A percentile compares a stretch with the other conserved stretches of the same genome.
Conservation (phyloP, 1,140 invertebrate genomes). For the Oncopeltus fasciatus region DNA sequence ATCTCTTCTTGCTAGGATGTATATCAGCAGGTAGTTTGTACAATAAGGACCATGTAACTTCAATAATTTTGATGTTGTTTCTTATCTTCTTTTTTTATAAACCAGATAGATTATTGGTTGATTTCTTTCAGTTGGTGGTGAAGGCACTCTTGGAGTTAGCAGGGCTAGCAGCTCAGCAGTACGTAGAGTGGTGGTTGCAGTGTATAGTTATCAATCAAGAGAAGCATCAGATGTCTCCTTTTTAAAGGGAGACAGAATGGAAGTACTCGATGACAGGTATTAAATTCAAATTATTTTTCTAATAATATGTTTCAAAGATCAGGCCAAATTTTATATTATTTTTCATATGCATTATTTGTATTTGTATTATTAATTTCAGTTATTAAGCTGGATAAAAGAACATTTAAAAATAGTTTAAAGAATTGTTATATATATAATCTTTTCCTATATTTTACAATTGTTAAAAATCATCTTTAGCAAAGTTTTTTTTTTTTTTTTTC, state of each 20-base stretch:
- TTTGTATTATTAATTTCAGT: no score
- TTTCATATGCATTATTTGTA: neutral
- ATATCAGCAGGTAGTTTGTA: neutral
- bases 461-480: no score
- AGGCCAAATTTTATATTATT: neutral
- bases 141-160: neutral
- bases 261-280: constrained; percentile 66
- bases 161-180: neutral
- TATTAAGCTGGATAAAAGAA: no score
- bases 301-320: neutral
- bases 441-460: no score
- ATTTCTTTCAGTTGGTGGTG: neutral
- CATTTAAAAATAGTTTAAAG: no score
- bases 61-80: neutral
- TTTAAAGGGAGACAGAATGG: constrained; percentile 78
- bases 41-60: neutral
- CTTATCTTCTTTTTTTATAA: neutral
- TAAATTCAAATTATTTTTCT: neutral
- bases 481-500: constrained; percentile 21
- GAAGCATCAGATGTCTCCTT: constrained; percentile 84
- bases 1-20: neutral
- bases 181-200: constrained; percentile 60
- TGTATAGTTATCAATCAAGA: constrained; percentile 80
- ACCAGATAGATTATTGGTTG: neutral
- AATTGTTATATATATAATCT: no score